These are phyloP conservation scores for Apamea sordens DNA, from an alignment of 2,888 invertebrate species.

Conservation along the genomic window DNA sequence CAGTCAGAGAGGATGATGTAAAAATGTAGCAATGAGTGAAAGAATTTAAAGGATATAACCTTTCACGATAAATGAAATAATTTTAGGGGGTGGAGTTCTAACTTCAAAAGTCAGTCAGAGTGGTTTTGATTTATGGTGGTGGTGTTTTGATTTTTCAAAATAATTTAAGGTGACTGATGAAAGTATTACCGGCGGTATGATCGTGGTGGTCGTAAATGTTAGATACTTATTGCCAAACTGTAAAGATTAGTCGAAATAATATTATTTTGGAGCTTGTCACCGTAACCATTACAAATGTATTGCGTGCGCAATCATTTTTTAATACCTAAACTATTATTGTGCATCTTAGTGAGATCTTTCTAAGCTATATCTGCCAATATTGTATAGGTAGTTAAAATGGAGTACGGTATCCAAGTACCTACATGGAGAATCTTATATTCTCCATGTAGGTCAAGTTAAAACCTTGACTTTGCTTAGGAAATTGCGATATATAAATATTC, in stretches of 20 bases:
- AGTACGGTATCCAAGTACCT: neutral
- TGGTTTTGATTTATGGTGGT: no score
- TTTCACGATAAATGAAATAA: slow-evolving; percentile 43
- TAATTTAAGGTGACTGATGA: slow-evolving; percentile 6
- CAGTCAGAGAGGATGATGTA: slow-evolving; percentile 4
- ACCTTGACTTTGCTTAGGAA: neutral
- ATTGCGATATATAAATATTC: neutral
- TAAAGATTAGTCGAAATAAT: slow-evolving; percentile 21
- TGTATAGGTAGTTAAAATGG: neutral
- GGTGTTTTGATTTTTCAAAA: no score
- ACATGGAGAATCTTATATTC: neutral
- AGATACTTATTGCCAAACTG: slow-evolving; percentile 13
- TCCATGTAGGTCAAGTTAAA: slow-evolving; percentile 5
- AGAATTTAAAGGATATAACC: slow-evolving; percentile 21
- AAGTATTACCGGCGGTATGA: slow-evolving; percentile 13
- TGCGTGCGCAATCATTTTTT: slow-evolving; percentile 19
- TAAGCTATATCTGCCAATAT: no score
- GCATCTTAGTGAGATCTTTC: neutral
- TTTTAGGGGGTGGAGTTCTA: slow-evolving; percentile 20
- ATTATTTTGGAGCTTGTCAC: slow-evolving; percentile 18
- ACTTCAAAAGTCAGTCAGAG: slow-evolving; percentile 5
- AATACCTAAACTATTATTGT: neutral
- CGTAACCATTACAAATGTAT: slow-evolving; percentile 31
- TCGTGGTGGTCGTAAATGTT: slow-evolving; percentile 32
- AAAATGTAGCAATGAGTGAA: slow-evolving; percentile 17